Conservation (phyloP, 2,797 vertebrate species). For the Malacoctenus gilli region DNA sequence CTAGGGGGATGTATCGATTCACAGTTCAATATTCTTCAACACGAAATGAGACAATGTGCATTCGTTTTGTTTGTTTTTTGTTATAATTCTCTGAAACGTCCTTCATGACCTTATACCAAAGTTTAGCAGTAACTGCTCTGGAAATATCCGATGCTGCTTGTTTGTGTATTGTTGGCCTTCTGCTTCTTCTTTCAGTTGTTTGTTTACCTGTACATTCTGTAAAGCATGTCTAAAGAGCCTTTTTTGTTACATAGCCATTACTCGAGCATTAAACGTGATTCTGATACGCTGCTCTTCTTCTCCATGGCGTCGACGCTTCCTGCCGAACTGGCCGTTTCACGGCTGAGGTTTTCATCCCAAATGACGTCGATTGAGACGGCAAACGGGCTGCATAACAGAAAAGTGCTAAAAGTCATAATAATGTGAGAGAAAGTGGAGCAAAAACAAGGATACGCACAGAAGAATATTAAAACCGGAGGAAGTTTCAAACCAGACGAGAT, state of each 20-base stretch:
- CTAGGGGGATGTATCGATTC: conserved; percentile 9
- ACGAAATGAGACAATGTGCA: conserved; percentile 36
- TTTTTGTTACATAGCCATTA: conserved; percentile 80
- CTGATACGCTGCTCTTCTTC: conserved; percentile 37
- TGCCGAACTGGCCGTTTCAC: too few species aligned
- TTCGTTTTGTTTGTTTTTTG: conserved; percentile 24
- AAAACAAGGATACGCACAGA: too few species aligned
- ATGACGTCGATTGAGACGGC: too few species aligned
- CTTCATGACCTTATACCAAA: conserved; percentile 80
- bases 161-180: conserved; percentile 52
- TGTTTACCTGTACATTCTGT: conserved; percentile 83
- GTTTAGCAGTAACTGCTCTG: conserved; percentile 76
- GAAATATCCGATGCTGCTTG: conserved; percentile 77
- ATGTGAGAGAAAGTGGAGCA: too few species aligned
- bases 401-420: too few species aligned
- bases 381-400: too few species aligned
- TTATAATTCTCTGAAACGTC: conserved; percentile 49
- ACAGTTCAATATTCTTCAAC: conserved; percentile 11
- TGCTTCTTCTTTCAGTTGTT: conserved; percentile 46
- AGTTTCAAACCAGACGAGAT: too few species aligned
- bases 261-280: conserved; percentile 80
- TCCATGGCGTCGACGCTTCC: too few species aligned
- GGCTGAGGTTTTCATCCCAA: too few species aligned
- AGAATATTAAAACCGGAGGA: too few species aligned
- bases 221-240: conserved; percentile 82